Conservation (phyloP, 2,888 invertebrate genomes). For the Urechis unicinctus region DNA sequence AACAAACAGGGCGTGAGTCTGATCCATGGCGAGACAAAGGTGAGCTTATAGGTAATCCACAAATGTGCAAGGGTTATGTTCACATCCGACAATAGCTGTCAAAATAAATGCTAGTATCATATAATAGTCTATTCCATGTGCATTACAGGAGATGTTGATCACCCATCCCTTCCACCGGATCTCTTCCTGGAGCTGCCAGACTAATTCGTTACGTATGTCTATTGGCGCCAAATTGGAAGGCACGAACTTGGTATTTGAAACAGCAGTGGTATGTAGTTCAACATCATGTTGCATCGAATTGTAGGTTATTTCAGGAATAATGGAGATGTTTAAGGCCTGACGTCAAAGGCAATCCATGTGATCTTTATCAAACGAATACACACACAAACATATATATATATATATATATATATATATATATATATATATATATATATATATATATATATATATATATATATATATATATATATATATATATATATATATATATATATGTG, state of each 20-base stretch:
- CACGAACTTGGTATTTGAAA: constrained; percentile 93
- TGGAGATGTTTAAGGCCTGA: too few relatives aligned
- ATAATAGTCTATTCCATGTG: not conserved
- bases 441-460: constrained; percentile 3
- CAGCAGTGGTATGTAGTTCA: constrained; percentile 68
- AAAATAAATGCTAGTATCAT: not conserved
- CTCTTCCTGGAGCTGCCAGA: constrained; percentile 99
- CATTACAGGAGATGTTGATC: constrained; percentile 81
- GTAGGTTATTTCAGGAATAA: too few relatives aligned
- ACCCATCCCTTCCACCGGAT: constrained; percentile 98
- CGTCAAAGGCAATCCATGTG: not conserved
- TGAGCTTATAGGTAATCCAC: too few relatives aligned
- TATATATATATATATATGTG: not conserved
- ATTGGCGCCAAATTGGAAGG: constrained; percentile 97
- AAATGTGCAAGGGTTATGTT: too few relatives aligned
- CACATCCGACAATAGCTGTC: not conserved
- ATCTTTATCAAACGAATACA: not conserved
- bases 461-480: constrained; percentile 6
- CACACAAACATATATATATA: not conserved
- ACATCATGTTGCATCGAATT: too few relatives aligned
- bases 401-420: not conserved
- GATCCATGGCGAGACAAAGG: constrained; percentile 96
- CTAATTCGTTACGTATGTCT: constrained; percentile 88
- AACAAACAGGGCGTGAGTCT: constrained; percentile 98
- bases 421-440: constrained; percentile 7